Conservation (phyloP, 2,888 invertebrate species). For the Balanococcus diminutus region DNA sequence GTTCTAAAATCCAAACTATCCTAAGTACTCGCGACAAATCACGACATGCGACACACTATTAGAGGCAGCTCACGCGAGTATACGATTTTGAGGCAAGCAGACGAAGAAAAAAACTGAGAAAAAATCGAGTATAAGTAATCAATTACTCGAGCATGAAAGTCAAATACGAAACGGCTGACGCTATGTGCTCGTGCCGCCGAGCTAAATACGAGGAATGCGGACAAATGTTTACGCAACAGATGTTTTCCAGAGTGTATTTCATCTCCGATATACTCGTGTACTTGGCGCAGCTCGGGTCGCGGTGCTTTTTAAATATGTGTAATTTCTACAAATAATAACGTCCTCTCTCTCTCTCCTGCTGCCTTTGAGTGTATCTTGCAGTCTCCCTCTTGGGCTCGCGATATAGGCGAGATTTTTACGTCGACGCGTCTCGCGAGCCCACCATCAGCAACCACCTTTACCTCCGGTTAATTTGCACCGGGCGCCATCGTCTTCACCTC, state of each 20-base stretch:
- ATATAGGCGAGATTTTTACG: not conserved
- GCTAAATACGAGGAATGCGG: constrained; percentile 26
- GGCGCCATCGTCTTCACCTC: not conserved
- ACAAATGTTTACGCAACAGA: constrained; percentile 44
- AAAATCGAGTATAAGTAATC: not conserved
- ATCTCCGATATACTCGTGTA: not conserved
- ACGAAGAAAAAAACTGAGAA: too few species aligned
- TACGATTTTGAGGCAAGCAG: too few species aligned
- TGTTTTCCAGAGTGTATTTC: constrained; percentile 19
- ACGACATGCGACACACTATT: too few species aligned
- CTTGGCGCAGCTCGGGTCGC: not conserved
- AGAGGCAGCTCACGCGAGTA: too few species aligned
- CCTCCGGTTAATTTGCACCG: constrained; percentile 18
- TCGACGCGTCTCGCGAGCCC: not conserved
- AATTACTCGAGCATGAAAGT: constrained; percentile 41
- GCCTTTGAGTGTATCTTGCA: too few species aligned
- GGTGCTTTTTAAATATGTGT: constrained; percentile 24
- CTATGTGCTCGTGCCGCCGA: not conserved
- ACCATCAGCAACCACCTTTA: not conserved
- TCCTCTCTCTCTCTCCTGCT: not conserved
- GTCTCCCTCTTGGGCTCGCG: not conserved
- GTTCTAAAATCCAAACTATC: too few species aligned
- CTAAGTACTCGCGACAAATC: too few species aligned
- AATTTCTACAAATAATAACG: constrained; percentile 26
- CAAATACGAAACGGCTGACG: constrained; percentile 14